These are phyloP conservation scores for Camponotus vicinus DNA, from an alignment of 1,140 invertebrate species.

Conservation along the genomic window DNA sequence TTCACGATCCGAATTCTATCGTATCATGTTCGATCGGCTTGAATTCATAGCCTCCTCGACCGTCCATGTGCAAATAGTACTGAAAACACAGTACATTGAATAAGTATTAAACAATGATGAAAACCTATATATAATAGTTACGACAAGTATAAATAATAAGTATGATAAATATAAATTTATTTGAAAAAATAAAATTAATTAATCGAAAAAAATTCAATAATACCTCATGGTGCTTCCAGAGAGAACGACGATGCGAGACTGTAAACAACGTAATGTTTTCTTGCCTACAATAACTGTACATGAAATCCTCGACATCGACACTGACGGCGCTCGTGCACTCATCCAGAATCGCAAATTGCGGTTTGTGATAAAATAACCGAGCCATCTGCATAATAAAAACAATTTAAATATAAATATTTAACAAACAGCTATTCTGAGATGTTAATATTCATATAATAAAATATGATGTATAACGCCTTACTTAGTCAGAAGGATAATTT, in stretches of 20 bases:
- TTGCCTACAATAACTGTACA: slow-evolving; percentile 96
- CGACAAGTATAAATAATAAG: no score
- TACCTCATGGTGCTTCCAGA: slow-evolving; percentile 98
- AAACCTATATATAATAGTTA: not conserved
- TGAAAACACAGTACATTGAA: slow-evolving; percentile 77
- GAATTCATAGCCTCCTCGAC: slow-evolving; percentile 95
- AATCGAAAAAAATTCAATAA: not conserved
- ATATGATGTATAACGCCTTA: not conserved
- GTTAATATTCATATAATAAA: not conserved
- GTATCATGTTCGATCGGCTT: slow-evolving; percentile 94
- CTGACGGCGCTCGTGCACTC: slow-evolving; percentile 99
- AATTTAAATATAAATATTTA: not conserved
- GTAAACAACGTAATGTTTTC: slow-evolving; percentile 98
- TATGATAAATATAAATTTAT: not conserved
- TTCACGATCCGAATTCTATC: slow-evolving; percentile 97
- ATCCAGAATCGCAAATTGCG: slow-evolving; percentile 99
- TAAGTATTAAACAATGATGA: not conserved
- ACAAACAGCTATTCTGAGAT: not conserved
- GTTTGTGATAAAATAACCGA: slow-evolving; percentile 97
- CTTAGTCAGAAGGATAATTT: not conserved
- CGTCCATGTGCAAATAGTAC: slow-evolving; percentile 98
- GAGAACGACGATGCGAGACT: slow-evolving; percentile 97
- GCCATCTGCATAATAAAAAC: slow-evolving; percentile 92
- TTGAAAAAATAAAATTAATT: not conserved
- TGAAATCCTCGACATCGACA: slow-evolving; percentile 98